phyloP scores from a whole-genome alignment of 2,888 invertebrate species.

The Ormyrus nitidulus region DNA sequence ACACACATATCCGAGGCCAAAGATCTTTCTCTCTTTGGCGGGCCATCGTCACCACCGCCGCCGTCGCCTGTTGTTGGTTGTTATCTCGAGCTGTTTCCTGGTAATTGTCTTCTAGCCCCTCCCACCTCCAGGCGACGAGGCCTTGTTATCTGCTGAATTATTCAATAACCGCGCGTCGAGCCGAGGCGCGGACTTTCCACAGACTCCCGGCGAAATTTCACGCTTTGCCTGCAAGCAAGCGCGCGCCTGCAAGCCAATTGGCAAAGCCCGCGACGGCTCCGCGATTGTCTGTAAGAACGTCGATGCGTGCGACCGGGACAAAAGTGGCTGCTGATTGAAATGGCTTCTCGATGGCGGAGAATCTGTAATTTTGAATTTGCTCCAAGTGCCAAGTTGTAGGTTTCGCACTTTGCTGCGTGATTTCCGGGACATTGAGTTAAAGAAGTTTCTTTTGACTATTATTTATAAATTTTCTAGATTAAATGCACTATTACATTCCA shows the following conservation, averaged over 20 bases:
- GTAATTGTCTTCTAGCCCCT: conserved; percentile 72
- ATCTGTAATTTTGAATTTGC: no score
- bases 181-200: conserved; percentile 8
- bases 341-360: no score
- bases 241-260: neutral
- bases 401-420: no score
- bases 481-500: no score
- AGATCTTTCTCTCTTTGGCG: conserved; percentile 54
- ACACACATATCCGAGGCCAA: conserved; percentile 2
- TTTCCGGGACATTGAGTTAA: no score
- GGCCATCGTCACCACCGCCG: conserved; percentile 58
- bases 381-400: no score
- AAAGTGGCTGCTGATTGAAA: no score
- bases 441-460: no score
- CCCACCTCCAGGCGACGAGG: conserved; percentile 55
- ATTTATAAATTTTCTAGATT: no score
- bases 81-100: conserved; percentile 74
- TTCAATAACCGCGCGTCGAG: conserved; percentile 69
- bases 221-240: conserved; percentile 59
- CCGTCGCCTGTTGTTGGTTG: conserved; percentile 62
- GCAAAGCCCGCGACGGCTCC: no score
- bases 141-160: conserved; percentile 73
- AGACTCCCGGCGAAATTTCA: conserved; percentile 63
- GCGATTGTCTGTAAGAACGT: no score
- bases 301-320: no score